Percentiles rank a stretch among this genome's conserved stretches.
phyloP scores from a whole-genome alignment of 2,797 vertebrate genomes.

The Argentina silus region DNA sequence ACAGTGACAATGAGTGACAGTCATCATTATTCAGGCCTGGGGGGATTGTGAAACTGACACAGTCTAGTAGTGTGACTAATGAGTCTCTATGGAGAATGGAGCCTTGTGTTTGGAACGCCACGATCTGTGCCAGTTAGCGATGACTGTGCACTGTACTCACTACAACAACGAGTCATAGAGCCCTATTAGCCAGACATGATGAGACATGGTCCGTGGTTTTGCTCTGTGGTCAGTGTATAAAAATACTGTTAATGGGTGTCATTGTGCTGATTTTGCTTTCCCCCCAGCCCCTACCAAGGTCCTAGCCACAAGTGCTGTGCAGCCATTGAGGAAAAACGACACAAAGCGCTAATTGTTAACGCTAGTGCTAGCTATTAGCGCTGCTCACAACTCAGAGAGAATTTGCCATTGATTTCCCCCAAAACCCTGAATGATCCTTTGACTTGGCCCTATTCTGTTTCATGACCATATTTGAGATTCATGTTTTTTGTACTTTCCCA shows the following conservation, averaged over 20 bases:
- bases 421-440: background rate
- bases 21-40: constrained; percentile 34
- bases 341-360: constrained; percentile 58
- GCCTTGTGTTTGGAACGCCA: constrained; percentile 27
- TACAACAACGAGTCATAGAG: constrained; percentile 19
- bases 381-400: background rate
- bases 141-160: constrained; percentile 34
- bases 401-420: background rate
- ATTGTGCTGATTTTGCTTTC: constrained; percentile 54
- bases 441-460: background rate
- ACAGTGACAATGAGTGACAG: constrained; percentile 24
- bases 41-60: constrained; percentile 22
- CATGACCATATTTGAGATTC: background rate
- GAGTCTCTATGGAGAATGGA: constrained; percentile 32
- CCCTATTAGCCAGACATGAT: constrained; percentile 15
- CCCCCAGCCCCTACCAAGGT: background rate
- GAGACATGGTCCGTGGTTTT: constrained; percentile 26
- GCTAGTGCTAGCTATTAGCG: background rate
- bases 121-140: constrained; percentile 39
- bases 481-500: background rate
- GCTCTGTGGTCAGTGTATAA: constrained; percentile 36
- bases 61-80: constrained; percentile 34
- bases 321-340: constrained; percentile 27
- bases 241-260: constrained; percentile 56
- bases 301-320: constrained; percentile 27